Evolutionary conservation across 2,113 vertebrate species (phyloP), one percentile per base, ranked within the genome.

Genomic region (Pomatostomus ruficeps): DNA sequence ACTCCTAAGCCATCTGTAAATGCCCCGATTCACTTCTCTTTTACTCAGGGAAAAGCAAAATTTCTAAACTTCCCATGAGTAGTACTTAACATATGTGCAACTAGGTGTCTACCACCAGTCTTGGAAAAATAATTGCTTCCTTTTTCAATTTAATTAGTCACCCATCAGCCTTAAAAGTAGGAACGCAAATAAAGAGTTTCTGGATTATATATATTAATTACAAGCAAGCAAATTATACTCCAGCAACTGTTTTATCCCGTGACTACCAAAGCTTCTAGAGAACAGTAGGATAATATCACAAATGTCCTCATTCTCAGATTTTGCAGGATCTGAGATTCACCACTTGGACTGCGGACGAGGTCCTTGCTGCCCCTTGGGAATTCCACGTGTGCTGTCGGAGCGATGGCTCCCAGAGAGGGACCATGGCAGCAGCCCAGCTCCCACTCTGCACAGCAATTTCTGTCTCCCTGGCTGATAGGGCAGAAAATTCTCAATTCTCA

Each of bases 301-400:
- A 74, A 62, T 17, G 33, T 46, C 76, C 67, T 58, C 65, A 8
- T 74, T 70, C 76, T 76, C 85, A 26, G 63, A 75, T 61, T 82
- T 74, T 16, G 13, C 31, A 61, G 55, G 38, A 17, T 35, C 24
- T 25, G 54, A 48, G 58, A 57, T 76, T 57, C 63, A 61, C 63
- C 14, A 3, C 63, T 57, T 7, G 68, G 49, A 59, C 89, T 88
- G 24, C 13, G 66, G 52, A 14, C 63, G 73, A 31, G 57, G 52
- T 58, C 45, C 4, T 3, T 8, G 75, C 66, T 66, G 63, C 23
- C 61, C 73, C 57, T 38, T 3, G 71, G 71, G 91, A 85, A 49
- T 2, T 6, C n/a, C 0, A 0, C 1, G 7, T 11, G 70, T 19
- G 42, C 35, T 1, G 1, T 7, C 2, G 33, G 67, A 49, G 43